Evolutionary conservation across 2,888 invertebrate genomes (phyloP).

Genomic region (Cheilosia vernalis): DNA sequence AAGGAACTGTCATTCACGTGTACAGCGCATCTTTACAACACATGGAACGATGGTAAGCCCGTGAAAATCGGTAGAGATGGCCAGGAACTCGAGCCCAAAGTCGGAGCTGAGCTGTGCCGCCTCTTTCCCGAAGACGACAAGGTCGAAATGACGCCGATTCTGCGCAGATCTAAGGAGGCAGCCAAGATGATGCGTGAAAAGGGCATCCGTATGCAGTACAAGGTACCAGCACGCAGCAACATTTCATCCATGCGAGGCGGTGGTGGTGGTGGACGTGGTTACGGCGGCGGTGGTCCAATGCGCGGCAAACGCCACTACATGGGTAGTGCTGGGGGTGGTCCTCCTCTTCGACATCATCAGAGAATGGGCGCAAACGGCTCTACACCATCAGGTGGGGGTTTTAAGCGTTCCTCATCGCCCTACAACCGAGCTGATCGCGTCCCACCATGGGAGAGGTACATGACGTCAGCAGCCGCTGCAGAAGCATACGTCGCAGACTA

Average conservation of each 20-base stretch:
- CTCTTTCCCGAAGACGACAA: constrained; percentile 96
- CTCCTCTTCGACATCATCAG: constrained; percentile 76
- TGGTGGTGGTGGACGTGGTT: constrained; percentile 83
- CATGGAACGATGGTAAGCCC: constrained; percentile 99
- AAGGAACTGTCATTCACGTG: constrained; percentile 96
- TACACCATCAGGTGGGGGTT: constrained; percentile 75
- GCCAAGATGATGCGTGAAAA: constrained; percentile 86
- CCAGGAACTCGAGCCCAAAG: constrained; percentile 98
- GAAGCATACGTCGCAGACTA: constrained; percentile 95
- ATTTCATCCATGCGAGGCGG: constrained; percentile 81
- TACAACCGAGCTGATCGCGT: constrained; percentile 85
- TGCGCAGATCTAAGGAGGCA: constrained; percentile 93
- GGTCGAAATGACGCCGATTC: constrained; percentile 94
- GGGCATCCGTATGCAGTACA: constrained; percentile 82
- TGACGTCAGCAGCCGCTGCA: constrained; percentile 88
- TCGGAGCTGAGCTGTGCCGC: constrained; percentile 95
- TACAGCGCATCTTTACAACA: constrained; percentile 96
- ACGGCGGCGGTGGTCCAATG: constrained; percentile 80
- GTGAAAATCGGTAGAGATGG: constrained; percentile 99
- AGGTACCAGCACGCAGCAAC: constrained; percentile 84
- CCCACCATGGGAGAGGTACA: constrained; percentile 86
- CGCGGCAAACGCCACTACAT: constrained; percentile 85
- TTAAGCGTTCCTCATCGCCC: constrained; percentile 85
- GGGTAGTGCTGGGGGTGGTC: constrained; percentile 76
- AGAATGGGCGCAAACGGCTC: constrained; percentile 77